Percentiles rank a stretch among this genome's conserved stretches.
Evolutionary conservation across 1,140 invertebrate species (phyloP).

Genomic region (Caerostris darwini): DNA sequence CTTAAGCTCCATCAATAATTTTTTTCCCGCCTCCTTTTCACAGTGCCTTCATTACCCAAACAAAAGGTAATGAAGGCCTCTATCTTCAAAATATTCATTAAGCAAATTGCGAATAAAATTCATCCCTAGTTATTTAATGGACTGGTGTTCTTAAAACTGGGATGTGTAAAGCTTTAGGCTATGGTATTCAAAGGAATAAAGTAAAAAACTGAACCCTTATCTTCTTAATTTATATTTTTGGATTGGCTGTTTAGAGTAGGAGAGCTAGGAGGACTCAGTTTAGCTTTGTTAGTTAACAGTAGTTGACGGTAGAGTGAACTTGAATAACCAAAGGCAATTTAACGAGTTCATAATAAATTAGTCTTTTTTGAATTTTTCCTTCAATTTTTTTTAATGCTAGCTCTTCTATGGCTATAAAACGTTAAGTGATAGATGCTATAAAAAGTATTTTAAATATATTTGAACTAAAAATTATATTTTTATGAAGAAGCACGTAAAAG

Average conservation of each 20-base stretch:
- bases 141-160: not conserved
- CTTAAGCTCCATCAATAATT: not conserved
- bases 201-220: not conserved
- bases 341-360: not conserved
- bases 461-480: not conserved
- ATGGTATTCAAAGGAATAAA: not conserved
- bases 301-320: not conserved
- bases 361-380: not conserved
- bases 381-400: not conserved
- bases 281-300: not conserved
- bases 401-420: not conserved
- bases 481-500: no score
- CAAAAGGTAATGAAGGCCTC: not conserved
- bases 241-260: not conserved
- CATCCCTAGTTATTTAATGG: not conserved
- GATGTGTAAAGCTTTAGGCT: not conserved
- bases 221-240: conserved; percentile 7
- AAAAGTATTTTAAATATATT: not conserved
- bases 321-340: not conserved
- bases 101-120: not conserved
- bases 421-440: not conserved
- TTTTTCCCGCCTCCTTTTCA: no score
- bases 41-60: not conserved
- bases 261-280: not conserved
- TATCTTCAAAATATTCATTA: not conserved